Evolutionary conservation across 92 coral and sea anemone species (phyloP), one percentile per base, ranked within the genome.

Genomic region (Parazoanthus atlanticus): DNA sequence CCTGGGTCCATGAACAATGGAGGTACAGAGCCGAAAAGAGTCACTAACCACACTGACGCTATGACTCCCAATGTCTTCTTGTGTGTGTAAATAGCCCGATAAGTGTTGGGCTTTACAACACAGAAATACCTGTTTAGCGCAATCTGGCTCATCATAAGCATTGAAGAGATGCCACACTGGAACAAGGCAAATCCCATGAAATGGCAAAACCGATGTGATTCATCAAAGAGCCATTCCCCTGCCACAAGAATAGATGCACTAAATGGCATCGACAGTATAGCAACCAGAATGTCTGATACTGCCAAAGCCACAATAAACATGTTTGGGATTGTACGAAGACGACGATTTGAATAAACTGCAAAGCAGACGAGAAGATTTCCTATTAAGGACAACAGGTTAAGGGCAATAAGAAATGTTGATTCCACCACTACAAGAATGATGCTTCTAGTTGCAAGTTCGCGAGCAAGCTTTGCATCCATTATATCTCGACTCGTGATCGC

Each of bases 231-330:
- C 91, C 91, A 82, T 34, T 71, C 19, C 36, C 91, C 84, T 8
- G 16, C 56, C 3, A 74, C 7, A 29, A 89, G 79, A 64, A 65
- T 38, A 26, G 78, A 46, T 31, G 54, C 79, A 10, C 88, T 56
- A 43, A 86, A 88, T 26, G 90, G 93, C 92, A 86, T 90, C 40
- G 84, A 61, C n/a, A 84, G 11, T 41, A 67, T 11, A 13, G 91
- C 81, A 33, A 83, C 80, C 74, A 77, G 15, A 34, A 89, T 52
- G 40, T 89, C 91, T 28, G 89, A 65, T 0, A 46, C 78, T 29
- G 91, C 79, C 26, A 91, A 52, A 40, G 93, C 87, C 16, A 87
- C 67, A 1, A 87, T 61, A n/a, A 91, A 91, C 88, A 88, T 81
- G 73, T 91, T 91, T 46, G 88, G 9, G 47, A 87, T 47, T 5